Conservation (phyloP, 1,140 invertebrate species). For the Neodiprion lecontei region DNA sequence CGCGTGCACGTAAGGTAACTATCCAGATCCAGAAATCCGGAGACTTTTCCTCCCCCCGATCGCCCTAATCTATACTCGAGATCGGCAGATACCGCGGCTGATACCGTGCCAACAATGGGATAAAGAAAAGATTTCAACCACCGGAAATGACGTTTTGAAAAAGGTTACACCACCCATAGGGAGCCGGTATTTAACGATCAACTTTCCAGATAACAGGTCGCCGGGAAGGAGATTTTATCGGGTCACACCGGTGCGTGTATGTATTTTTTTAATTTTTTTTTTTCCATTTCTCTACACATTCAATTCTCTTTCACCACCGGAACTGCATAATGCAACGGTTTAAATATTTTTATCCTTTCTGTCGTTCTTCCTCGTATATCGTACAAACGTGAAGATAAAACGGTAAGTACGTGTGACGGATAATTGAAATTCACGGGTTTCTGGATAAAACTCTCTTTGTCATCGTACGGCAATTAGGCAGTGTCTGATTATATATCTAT, state of each 20-base stretch:
- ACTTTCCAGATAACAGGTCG: background rate
- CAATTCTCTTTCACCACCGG: background rate
- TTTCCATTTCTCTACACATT: background rate
- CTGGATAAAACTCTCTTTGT: background rate
- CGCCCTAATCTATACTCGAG: background rate
- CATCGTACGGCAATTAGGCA: background rate
- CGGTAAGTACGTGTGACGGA: background rate
- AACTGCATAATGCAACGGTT: background rate
- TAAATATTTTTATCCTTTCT: no score
- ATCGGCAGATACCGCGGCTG: background rate
- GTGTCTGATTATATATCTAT: no score
- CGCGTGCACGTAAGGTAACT: background rate
- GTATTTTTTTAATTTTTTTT: no score
- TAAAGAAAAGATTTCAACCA: background rate
- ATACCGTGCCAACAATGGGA: background rate
- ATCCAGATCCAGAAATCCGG: background rate
- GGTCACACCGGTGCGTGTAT: no score
- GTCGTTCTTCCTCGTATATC: no score
- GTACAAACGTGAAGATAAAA: background rate
- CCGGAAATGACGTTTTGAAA: slow-evolving; percentile 7
- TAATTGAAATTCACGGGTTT: background rate
- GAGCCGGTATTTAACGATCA: background rate
- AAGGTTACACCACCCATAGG: background rate
- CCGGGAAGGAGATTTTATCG: no score
- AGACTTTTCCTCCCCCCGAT: background rate